phyloP scores from a whole-genome alignment of 2,797 vertebrate species.

The Zalophus californianus region DNA sequence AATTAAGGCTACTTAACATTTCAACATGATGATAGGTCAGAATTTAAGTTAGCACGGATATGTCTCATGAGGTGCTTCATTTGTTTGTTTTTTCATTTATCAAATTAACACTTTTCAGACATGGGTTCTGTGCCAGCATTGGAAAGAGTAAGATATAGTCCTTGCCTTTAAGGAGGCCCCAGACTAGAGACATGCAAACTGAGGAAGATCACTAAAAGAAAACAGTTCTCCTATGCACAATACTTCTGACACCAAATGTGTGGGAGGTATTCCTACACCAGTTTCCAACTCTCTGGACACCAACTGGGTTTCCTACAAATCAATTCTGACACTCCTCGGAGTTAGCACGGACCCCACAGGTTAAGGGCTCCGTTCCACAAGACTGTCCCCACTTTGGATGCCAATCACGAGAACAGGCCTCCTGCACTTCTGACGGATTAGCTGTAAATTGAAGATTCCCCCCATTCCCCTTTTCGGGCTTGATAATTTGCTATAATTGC shows the following conservation, averaged over 20 bases:
- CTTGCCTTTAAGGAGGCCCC: neutral
- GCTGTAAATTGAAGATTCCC: neutral
- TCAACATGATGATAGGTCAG: neutral
- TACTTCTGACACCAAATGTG: neutral
- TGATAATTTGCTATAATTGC: neutral
- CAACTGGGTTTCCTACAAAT: neutral
- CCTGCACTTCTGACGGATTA: neutral
- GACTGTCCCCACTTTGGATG: neutral
- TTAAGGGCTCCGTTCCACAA: neutral
- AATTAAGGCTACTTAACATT: slow-evolving; percentile 26
- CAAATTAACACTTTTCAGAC: neutral
- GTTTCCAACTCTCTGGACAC: neutral
- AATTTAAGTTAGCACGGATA: neutral
- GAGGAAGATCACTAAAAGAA: neutral
- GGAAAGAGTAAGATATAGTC: neutral
- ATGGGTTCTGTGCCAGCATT: neutral
- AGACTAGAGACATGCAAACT: neutral
- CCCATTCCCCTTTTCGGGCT: neutral
- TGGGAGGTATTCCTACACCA: neutral
- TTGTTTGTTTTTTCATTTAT: neutral
- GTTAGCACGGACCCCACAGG: neutral
- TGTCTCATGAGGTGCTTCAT: neutral
- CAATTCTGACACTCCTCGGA: neutral
- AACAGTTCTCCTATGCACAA: neutral
- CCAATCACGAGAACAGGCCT: neutral